Percentiles rank a stretch among this genome's conserved stretches.
phyloP scores from a whole-genome alignment of 2,113 vertebrate genomes.

The Nymphicus hollandicus region DNA sequence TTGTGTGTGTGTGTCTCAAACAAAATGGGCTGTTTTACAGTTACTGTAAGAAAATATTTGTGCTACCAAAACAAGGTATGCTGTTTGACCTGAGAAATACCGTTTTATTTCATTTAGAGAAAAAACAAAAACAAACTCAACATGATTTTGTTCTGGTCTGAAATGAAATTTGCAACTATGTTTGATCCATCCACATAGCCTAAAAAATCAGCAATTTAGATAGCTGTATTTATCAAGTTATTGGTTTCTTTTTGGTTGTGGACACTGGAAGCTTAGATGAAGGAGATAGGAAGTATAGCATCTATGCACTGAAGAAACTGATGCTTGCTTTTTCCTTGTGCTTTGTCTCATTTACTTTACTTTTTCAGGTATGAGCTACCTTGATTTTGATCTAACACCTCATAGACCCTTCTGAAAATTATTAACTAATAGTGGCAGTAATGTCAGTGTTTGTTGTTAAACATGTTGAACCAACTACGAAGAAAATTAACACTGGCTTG shows the following conservation, averaged over 20 bases:
- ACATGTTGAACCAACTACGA: neutral
- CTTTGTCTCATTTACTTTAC: neutral
- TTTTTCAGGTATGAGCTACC: neutral
- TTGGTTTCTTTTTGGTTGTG: neutral
- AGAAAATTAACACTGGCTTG: neutral
- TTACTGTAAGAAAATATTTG: neutral
- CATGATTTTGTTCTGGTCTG: neutral
- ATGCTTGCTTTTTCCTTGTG: neutral
- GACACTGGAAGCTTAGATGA: neutral
- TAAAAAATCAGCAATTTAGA: neutral
- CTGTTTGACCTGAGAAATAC: neutral
- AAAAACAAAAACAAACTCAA: neutral
- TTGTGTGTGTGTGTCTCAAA: neutral
- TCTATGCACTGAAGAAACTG: neutral
- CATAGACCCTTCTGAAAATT: neutral
- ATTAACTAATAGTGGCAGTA: neutral
- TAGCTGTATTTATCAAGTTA: neutral
- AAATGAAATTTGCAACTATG: neutral
- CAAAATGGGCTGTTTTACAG: neutral
- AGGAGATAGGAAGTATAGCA: neutral
- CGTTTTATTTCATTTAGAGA: neutral
- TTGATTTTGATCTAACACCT: neutral
- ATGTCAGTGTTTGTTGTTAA: neutral
- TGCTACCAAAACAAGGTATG: neutral
- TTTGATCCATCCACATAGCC: neutral